Conservation (phyloP, 2,797 vertebrate species). For the Zalophus californianus region DNA sequence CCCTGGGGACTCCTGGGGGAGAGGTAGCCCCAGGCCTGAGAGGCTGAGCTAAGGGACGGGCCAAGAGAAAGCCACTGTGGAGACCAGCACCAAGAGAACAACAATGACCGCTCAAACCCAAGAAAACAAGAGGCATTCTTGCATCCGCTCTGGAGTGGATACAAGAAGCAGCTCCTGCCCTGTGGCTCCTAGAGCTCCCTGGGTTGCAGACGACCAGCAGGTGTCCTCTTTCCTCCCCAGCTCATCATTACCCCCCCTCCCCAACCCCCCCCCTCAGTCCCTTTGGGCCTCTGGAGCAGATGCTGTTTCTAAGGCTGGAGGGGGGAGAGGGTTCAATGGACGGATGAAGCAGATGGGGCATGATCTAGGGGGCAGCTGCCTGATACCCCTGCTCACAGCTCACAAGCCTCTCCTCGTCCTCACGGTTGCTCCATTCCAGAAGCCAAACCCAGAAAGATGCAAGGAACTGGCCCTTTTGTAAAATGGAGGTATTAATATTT, state of each 20-base stretch:
- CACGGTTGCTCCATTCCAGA: background rate
- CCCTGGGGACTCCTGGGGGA: background rate
- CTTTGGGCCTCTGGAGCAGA: background rate
- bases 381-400: background rate
- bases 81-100: background rate
- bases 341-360: background rate
- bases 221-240: background rate
- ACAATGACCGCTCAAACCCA: background rate
- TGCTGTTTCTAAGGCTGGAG: conserved; percentile 19
- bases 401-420: background rate
- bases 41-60: background rate
- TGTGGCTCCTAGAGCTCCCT: background rate
- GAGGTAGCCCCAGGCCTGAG: background rate
- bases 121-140: background rate
- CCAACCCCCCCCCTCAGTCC: no score
- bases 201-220: background rate
- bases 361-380: background rate
- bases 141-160: background rate
- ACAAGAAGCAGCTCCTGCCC: background rate
- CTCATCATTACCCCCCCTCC: background rate
- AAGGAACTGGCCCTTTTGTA: conserved; percentile 1
- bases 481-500: background rate
- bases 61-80: background rate
- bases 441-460: background rate
- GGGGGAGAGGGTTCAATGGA: rapidly evolving